Percentiles rank a stretch among this genome's conserved stretches.
Conservation (phyloP, 2,888 invertebrate genomes). For the Polymixis lichenea region DNA sequence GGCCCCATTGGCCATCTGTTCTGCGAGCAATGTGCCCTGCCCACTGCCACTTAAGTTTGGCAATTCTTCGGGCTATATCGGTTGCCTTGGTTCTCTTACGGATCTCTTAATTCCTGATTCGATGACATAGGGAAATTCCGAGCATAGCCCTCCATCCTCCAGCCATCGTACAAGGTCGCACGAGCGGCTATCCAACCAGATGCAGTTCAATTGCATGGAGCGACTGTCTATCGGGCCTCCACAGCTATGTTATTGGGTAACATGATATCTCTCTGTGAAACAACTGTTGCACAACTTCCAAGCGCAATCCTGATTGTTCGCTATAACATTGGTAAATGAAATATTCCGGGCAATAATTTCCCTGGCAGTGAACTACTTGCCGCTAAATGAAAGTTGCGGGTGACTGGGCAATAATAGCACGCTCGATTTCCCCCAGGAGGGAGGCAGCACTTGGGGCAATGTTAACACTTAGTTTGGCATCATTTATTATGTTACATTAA, state of each 20-base stretch:
- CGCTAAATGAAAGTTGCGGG: conserved; percentile 53
- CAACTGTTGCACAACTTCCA: conserved; percentile 1
- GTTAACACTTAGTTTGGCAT: conserved; percentile 51
- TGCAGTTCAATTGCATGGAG: background rate
- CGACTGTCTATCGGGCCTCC: background rate
- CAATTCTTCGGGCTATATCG: too few species aligned
- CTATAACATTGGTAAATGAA: conserved; percentile 29
- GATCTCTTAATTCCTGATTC: too few species aligned
- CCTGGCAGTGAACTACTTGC: conserved; percentile 48
- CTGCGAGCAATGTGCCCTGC: too few species aligned
- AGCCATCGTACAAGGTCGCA: too few species aligned
- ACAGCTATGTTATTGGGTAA: background rate
- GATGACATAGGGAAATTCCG: too few species aligned
- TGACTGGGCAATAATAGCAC: conserved; percentile 57
- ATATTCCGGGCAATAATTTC: conserved; percentile 41
- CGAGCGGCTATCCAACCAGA: too few species aligned
- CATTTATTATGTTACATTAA: conserved; percentile 32
- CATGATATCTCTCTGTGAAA: too few species aligned
- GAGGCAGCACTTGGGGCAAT: conserved; percentile 32
- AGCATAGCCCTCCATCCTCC: too few species aligned
- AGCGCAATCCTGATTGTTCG: background rate
- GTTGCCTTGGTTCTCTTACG: too few species aligned
- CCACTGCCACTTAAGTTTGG: too few species aligned
- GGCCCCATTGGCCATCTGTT: too few species aligned
- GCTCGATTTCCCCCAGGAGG: conserved; percentile 55